These are phyloP conservation scores for Meloidogyne floridensis DNA, from an alignment of 1,140 invertebrate genomes.

Conservation along the genomic window DNA sequence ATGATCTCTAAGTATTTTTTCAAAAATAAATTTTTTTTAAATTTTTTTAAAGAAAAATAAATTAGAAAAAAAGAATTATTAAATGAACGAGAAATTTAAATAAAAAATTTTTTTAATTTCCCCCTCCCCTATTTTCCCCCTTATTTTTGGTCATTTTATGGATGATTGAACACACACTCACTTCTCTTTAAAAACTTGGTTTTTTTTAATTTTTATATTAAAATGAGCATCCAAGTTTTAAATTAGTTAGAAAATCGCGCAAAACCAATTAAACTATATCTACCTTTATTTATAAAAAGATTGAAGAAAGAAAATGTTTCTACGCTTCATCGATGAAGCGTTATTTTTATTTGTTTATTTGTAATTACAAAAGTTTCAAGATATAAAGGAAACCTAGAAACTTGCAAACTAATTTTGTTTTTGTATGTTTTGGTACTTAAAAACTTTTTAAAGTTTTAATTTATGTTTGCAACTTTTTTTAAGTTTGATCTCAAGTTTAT, in stretches of 20 bases:
- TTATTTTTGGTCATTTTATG: background rate
- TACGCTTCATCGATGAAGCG: background rate
- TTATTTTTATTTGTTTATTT: background rate
- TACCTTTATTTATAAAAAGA: too few species aligned
- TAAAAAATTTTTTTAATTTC: too few species aligned
- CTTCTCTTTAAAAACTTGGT: too few species aligned
- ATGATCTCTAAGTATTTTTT: background rate
- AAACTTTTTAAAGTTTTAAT: too few species aligned
- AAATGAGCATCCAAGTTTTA: background rate
- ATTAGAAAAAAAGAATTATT: background rate
- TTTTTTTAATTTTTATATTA: background rate
- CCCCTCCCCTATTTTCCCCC: background rate
- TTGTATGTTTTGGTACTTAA: background rate
- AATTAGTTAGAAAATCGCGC: background rate
- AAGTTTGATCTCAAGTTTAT: too few species aligned
- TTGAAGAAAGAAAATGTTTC: too few species aligned
- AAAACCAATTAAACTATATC: too few species aligned
- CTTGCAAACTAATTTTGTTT: background rate
- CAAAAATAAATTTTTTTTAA: background rate
- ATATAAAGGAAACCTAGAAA: background rate
- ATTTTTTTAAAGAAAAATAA: background rate
- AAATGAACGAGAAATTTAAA: too few species aligned
- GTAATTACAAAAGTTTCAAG: too few species aligned
- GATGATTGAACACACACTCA: background rate
- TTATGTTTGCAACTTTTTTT: too few species aligned